Conservation (phyloP, 1,140 invertebrate species). For the Cotesia typhae region DNA sequence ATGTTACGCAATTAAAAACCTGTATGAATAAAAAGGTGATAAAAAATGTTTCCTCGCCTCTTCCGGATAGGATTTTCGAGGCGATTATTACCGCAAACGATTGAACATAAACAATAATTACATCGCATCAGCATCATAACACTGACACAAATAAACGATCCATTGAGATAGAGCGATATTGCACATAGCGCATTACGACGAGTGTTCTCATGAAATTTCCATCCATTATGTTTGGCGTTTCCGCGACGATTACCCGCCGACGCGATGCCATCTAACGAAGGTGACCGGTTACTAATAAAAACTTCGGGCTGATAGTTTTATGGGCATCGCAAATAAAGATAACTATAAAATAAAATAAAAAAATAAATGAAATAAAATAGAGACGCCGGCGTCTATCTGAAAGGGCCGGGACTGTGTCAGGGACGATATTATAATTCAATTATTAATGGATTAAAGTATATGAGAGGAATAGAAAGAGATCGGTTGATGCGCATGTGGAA, state of each 20-base stretch:
- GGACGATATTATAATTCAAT: conserved; percentile 24
- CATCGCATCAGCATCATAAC: background rate
- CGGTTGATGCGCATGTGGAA: background rate
- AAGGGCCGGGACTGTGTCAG: conserved; percentile 30
- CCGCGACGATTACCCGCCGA: conserved; percentile 16
- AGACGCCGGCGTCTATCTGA: conserved; percentile 23
- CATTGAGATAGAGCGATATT: background rate
- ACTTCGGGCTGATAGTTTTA: no score
- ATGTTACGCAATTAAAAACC: background rate
- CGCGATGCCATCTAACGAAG: conserved; percentile 11
- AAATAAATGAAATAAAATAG: conserved; percentile 2
- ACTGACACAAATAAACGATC: conserved; percentile 6
- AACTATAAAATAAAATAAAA: background rate
- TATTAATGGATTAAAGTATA: conserved; percentile 11
- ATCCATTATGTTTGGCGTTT: conserved; percentile 7
- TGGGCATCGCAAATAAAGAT: conserved; percentile 4
- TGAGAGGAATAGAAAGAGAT: background rate
- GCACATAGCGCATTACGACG: background rate
- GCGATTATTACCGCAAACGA: conserved; percentile 25
- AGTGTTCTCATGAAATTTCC: conserved; percentile 8
- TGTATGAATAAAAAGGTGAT: no score
- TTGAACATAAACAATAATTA: conserved; percentile 18
- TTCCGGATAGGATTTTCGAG: conserved; percentile 33
- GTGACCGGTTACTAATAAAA: conserved; percentile 16
- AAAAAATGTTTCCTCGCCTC: conserved; percentile 33